phyloP scores from a whole-genome alignment of 2,888 invertebrate species.

The Xylocampa areola region DNA sequence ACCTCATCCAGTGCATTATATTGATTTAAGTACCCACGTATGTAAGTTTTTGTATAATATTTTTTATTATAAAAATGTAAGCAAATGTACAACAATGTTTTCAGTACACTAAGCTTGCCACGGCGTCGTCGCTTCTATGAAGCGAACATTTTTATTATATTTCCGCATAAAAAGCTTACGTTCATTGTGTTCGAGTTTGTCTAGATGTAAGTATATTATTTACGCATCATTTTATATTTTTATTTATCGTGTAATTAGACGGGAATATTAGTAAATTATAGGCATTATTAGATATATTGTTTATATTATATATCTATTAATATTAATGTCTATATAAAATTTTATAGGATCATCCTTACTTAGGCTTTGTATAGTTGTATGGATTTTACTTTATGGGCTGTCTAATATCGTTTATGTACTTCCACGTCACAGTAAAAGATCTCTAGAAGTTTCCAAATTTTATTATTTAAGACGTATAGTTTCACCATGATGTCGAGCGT shows the following conservation, averaged over 20 bases:
- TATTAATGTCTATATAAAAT: slow-evolving; percentile 69
- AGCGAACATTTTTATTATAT: slow-evolving; percentile 66
- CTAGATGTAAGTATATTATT: slow-evolving; percentile 62
- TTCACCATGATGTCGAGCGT: slow-evolving; percentile 61
- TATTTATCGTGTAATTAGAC: slow-evolving; percentile 72
- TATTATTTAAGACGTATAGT: slow-evolving; percentile 69
- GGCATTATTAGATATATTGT: slow-evolving; percentile 75
- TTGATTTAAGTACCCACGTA: slow-evolving; percentile 77
- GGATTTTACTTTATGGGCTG: slow-evolving; percentile 61
- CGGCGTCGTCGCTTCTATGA: slow-evolving; percentile 84
- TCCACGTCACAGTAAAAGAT: slow-evolving; percentile 78
- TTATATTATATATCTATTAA: slow-evolving; percentile 70
- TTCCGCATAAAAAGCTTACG: slow-evolving; percentile 45
- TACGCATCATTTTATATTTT: slow-evolving; percentile 66
- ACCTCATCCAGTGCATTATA: slow-evolving; percentile 85
- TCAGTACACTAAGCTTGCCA: slow-evolving; percentile 75
- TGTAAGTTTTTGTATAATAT: slow-evolving; percentile 84
- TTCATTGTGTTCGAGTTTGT: slow-evolving; percentile 50
- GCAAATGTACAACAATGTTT: slow-evolving; percentile 75
- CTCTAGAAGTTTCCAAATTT: slow-evolving; percentile 79
- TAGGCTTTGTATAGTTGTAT: slow-evolving; percentile 75
- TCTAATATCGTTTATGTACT: slow-evolving; percentile 67
- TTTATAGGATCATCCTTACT: slow-evolving; percentile 65
- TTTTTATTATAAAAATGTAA: slow-evolving; percentile 73
- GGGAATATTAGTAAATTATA: slow-evolving; percentile 76